Evolutionary conservation across 2,797 vertebrate species (phyloP).

Genomic region (Kryptolebias ocellatus): DNA sequence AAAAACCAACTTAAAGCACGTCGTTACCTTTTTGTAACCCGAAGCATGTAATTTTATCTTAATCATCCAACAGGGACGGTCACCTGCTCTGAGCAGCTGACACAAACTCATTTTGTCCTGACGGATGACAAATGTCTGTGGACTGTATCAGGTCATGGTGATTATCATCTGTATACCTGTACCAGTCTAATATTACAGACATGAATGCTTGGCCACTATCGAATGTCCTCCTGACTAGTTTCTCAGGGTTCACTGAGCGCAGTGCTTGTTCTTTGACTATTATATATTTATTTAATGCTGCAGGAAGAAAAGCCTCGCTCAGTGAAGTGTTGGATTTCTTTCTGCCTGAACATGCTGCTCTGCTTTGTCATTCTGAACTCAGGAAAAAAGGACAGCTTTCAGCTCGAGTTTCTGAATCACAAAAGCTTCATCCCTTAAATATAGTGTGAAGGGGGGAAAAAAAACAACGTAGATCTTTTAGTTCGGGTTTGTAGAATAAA

Average conservation of each 20-base stretch:
- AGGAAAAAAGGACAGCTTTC: background rate
- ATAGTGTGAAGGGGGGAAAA: background rate
- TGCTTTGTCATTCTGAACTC: constrained; percentile 16
- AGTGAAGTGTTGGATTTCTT: constrained; percentile 5
- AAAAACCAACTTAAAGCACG: background rate
- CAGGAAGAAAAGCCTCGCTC: background rate
- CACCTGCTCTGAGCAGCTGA: background rate
- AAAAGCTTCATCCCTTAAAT: constrained; percentile 6
- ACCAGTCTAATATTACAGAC: constrained; percentile 23
- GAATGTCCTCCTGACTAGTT: constrained; percentile 11
- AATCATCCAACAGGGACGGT: constrained; percentile 13
- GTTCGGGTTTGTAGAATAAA: background rate
- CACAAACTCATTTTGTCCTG: background rate
- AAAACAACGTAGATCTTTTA: background rate
- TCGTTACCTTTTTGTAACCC: background rate
- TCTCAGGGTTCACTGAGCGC: constrained; percentile 19
- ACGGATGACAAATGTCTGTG: constrained; percentile 9
- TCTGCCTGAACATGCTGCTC: constrained; percentile 21
- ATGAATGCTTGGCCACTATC: constrained; percentile 21
- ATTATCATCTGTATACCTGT: constrained; percentile 13
- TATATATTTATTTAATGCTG: background rate
- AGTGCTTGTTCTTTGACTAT: constrained; percentile 9
- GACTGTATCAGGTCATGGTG: constrained; percentile 10
- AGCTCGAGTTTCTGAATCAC: background rate
- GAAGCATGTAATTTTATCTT: constrained; percentile 19